Percentiles rank a stretch among this genome's conserved stretches.
Conservation (phyloP, 2,113 vertebrate species). For the Pseudorasbora parva region DNA sequence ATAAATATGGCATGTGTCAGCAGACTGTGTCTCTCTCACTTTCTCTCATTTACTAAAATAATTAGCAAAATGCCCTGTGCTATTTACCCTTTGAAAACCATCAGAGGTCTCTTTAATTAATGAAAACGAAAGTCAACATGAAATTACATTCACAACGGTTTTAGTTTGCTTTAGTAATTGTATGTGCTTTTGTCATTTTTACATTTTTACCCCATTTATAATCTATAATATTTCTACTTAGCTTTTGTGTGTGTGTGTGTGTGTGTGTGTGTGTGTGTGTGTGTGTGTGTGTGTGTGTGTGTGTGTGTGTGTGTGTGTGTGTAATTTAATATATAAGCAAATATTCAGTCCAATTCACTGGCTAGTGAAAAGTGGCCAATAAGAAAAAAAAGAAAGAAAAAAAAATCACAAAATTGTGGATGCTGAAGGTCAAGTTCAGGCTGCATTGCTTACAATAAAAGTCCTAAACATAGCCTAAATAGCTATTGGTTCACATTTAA, state of each 20-base stretch:
- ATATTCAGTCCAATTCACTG: neutral
- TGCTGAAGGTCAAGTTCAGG: neutral
- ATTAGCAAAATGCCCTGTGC: constrained; percentile 40
- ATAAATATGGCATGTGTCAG: constrained; percentile 41
- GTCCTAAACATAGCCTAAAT: neutral
- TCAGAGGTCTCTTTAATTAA: constrained; percentile 23
- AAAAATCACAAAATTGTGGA: neutral
- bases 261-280: too few relatives aligned
- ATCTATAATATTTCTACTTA: too few relatives aligned
- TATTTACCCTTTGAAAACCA: constrained; percentile 16
- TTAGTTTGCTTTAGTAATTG: too few relatives aligned
- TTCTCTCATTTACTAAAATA: constrained; percentile 34
- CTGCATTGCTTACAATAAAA: too few relatives aligned
- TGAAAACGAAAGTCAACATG: neutral
- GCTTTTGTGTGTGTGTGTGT: too few relatives aligned
- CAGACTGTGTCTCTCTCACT: constrained; percentile 18
- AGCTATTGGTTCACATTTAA: neutral
- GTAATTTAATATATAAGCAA: neutral
- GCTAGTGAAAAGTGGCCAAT: too few relatives aligned
- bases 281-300: too few relatives aligned
- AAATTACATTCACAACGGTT: neutral
- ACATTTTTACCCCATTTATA: too few relatives aligned
- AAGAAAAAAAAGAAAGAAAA: too few relatives aligned
- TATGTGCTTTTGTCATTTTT: too few relatives aligned
- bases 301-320: too few relatives aligned